A percentile compares a stretch with the other conserved stretches of the same genome.
Evolutionary conservation across 2,113 vertebrate genomes (phyloP).

Genomic region (Coryphaenoides rupestris): DNA sequence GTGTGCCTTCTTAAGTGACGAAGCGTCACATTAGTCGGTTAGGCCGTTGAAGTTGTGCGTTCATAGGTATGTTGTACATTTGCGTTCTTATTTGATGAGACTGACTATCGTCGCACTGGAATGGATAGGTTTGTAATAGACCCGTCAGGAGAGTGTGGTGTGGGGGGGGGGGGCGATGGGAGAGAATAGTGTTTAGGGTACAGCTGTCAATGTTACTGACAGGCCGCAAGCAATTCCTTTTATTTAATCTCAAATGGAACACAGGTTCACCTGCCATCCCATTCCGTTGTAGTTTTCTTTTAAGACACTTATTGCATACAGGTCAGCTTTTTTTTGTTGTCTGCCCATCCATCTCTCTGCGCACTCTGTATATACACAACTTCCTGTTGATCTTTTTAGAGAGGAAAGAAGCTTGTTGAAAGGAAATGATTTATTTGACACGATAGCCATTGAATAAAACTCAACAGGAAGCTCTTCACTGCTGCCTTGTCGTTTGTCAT

Average conservation of each 20-base stretch:
- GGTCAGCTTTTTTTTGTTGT: conserved; percentile 33
- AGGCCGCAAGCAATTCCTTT: conserved; percentile 17
- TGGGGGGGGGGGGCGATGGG: no score
- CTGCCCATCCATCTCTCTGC: background rate
- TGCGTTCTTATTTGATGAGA: conserved; percentile 13
- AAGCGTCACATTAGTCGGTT: no score
- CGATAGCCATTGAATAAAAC: conserved; percentile 52
- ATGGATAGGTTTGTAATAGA: background rate
- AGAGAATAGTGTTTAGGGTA: background rate
- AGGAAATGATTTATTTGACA: conserved; percentile 57
- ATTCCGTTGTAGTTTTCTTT: conserved; percentile 17
- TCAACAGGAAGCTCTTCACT: conserved; percentile 23
- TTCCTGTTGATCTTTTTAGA: conserved; percentile 4
- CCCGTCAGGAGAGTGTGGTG: background rate
- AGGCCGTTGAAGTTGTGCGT: no score
- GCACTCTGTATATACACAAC: conserved; percentile 17
- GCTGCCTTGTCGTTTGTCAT: conserved; percentile 23
- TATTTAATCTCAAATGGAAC: conserved; percentile 17
- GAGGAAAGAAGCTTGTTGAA: conserved; percentile 17
- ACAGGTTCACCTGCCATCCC: conserved; percentile 12
- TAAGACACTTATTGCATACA: conserved; percentile 29
- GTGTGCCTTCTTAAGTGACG: no score
- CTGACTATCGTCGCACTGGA: background rate
- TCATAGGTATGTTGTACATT: no score
- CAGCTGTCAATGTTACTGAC: background rate